Conservation (phyloP, 2,888 invertebrate genomes). For the Cerceris ruficornis region DNA sequence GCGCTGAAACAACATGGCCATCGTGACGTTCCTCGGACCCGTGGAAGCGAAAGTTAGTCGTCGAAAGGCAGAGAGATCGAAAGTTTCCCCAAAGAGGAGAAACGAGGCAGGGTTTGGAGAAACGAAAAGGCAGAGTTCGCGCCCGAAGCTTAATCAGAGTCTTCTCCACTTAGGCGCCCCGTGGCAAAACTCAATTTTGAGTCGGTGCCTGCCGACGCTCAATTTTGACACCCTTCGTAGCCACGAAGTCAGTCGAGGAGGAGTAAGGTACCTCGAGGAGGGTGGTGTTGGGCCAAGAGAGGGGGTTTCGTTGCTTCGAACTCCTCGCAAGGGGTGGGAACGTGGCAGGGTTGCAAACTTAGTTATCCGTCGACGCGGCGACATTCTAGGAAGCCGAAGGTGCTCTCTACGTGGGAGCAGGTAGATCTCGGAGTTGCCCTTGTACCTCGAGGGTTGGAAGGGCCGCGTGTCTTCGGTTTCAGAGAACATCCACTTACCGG, state of each 20-base stretch:
- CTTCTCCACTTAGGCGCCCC: constrained; percentile 76
- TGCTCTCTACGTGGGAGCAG: constrained; percentile 34
- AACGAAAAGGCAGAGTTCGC: constrained; percentile 74
- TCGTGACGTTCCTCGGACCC: neutral
- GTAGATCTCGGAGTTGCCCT: constrained; percentile 16
- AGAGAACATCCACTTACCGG: constrained; percentile 85
- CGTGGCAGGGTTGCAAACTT: constrained; percentile 71
- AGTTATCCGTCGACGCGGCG: constrained; percentile 74
- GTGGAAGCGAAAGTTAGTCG: constrained; percentile 30
- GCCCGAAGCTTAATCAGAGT: constrained; percentile 78
- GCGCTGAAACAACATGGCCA: neutral
- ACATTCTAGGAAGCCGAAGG: constrained; percentile 52
- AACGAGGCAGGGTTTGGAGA: neutral
- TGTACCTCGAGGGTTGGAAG: neutral
- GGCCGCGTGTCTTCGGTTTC: constrained; percentile 38
- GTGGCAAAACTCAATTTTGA: constrained; percentile 81
- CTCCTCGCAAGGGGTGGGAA: constrained; percentile 35
- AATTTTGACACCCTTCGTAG: constrained; percentile 80
- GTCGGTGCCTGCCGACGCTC: constrained; percentile 73
- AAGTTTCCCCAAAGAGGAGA: constrained; percentile 59
- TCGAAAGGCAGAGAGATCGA: constrained; percentile 14
- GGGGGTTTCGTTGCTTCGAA: constrained; percentile 32
- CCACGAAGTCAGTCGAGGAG: constrained; percentile 64
- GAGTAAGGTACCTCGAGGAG: neutral
- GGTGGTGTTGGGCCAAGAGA: constrained; percentile 41